Conservation (phyloP, 2,113 vertebrate species). For the Erpornis zantholeuca region DNA sequence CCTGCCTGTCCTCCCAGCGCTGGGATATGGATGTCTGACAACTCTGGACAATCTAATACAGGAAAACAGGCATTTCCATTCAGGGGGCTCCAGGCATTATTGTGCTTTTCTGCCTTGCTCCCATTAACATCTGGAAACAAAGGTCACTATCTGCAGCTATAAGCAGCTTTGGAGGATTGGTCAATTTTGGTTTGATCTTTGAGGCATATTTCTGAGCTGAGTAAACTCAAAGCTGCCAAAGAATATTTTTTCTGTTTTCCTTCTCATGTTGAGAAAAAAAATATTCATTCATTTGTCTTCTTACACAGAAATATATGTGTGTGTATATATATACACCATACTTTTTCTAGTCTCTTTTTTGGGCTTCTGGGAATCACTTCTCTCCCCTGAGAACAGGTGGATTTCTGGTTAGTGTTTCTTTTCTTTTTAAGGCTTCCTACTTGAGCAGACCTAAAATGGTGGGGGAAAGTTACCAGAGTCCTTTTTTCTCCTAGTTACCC, state of each 20-base stretch:
- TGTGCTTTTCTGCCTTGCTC: not conserved
- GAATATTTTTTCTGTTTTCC: not conserved
- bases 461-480: not conserved
- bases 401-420: not conserved
- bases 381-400: not conserved
- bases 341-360: not conserved
- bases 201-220: not conserved
- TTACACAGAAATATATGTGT: not conserved
- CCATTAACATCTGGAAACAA: not conserved
- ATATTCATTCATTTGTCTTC: not conserved
- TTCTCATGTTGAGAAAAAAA: not conserved
- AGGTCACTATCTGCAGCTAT: not conserved
- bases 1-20: not conserved
- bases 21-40: not conserved
- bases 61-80: not conserved
- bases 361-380: not conserved
- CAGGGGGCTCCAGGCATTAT: not conserved
- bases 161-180: not conserved
- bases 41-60: not conserved
- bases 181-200: slow-evolving; percentile 16
- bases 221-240: not conserved
- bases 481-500: not conserved
- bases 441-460: not conserved
- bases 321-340: rapidly evolving
- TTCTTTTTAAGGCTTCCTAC: not conserved